Evolutionary conservation across 2,888 invertebrate genomes (phyloP), one percentile per base, ranked within the genome.

Genomic region (Galeruca laticollis): DNA sequence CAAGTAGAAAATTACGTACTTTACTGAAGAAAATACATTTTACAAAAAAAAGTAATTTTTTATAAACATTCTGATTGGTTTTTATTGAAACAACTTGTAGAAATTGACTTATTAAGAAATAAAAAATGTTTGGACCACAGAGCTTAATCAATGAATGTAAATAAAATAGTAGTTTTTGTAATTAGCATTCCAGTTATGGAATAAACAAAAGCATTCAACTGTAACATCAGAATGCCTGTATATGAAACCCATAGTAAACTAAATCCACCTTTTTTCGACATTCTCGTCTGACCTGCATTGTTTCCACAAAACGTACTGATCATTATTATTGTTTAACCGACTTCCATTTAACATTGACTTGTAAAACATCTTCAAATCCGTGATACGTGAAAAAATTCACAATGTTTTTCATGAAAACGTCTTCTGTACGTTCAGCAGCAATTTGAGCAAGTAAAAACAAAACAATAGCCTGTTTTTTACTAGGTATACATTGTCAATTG

Each of bases 321-420:
- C n/a, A n/a, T n/a, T n/a, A n/a, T n/a, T n/a, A 57, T 47, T 65
- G 62, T 62, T 52, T 18, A 10, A 43, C 8, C n/a, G 40, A 68
- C 20, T 18, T 51, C 26, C 5, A 63, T 35, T 63, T 63, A 63
- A 72, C 66, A 69, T 69, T 69, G 62, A 72, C 54, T 56, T 68
- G 67, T 61, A 33, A 35, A 20, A 66, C 51, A 49, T 66, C 49
- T 49, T 37, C 35, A 47, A 62, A 57, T 35, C 47, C 49, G 51
- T 43, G 33, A 63, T 59, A 68, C 73, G 73, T 73, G 73, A 66
- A 73, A 73, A 70, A 73, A 73, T 72, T 47, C 62, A 64, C 67
- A 67, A 69, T 72, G 64, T 72, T 72, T 72, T 69, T 60, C 60
- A 26, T 56, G 43, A 67, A 67, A 67, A 72, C 57, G 37, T 56